A percentile compares a stretch with the other conserved stretches of the same genome.
Conservation (phyloP, 2,113 vertebrate genomes). For the Cheirogaleus medius region DNA sequence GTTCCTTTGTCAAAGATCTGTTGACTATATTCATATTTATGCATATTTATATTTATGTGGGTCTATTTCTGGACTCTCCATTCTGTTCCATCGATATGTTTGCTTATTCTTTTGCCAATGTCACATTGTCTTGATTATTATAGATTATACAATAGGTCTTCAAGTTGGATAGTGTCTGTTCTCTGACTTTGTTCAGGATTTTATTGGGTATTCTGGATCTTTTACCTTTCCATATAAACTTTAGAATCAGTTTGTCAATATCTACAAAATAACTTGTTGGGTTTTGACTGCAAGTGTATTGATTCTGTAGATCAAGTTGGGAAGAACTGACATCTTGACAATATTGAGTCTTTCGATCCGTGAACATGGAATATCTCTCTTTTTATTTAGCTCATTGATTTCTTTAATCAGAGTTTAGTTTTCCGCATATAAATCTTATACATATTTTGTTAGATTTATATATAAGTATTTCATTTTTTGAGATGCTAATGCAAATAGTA, state of each 20-base stretch:
- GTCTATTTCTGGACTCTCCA: not conserved
- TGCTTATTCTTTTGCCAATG: not conserved
- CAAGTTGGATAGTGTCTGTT: not conserved
- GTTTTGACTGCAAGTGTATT: not conserved
- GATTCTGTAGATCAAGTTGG: not conserved
- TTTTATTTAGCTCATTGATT: not conserved
- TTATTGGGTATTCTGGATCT: not conserved
- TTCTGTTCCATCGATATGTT: not conserved
- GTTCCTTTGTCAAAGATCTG: not conserved
- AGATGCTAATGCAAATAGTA: not conserved
- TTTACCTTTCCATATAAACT: not conserved
- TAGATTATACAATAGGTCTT: not conserved
- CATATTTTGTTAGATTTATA: not conserved
- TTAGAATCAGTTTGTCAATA: not conserved
- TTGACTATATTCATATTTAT: not conserved
- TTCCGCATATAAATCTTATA: not conserved
- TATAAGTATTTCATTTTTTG: not conserved
- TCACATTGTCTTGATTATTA: not conserved
- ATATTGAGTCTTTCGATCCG: not conserved
- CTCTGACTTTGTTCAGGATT: not conserved
- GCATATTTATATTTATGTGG: not conserved
- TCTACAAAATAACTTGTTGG: not conserved
- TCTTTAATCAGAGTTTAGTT: not conserved
- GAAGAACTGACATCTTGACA: not conserved
- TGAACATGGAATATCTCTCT: not conserved